Percentiles rank a stretch among this genome's conserved stretches.
phyloP scores from a whole-genome alignment of 2,888 invertebrate genomes.

The Cataglyphis livida region DNA sequence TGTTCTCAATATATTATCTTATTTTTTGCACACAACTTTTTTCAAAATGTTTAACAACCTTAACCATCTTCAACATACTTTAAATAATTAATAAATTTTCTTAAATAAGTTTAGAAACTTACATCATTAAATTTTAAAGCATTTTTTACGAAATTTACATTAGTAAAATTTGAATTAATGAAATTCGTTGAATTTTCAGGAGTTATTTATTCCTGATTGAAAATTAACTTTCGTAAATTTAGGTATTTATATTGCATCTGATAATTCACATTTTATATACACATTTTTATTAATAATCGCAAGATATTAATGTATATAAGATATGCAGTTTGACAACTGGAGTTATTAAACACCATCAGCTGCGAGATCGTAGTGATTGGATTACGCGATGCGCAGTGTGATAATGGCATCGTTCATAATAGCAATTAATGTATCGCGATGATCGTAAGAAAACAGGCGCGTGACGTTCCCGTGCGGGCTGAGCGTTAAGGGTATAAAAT shows the following conservation, averaged over 20 bases:
- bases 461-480: conserved; percentile 19
- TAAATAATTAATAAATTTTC: too few relatives aligned
- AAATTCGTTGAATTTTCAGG: background rate
- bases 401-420: conserved; percentile 28
- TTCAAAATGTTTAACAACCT: background rate
- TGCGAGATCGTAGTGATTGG: conserved; percentile 18
- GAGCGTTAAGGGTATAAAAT: conserved; percentile 51
- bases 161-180: background rate
- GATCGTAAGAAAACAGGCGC: conserved; percentile 45
- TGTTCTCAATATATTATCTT: background rate
- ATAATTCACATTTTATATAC: background rate
- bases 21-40: background rate
- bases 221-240: background rate
- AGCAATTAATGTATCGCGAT: conserved; percentile 47
- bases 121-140: background rate
- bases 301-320: background rate
- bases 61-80: background rate
- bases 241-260: background rate
- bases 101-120: background rate
- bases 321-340: background rate
- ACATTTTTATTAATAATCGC: background rate
- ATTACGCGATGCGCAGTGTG: conserved; percentile 31
- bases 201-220: background rate
- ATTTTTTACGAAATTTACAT: background rate
- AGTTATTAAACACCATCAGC: conserved; percentile 27